Evolutionary conservation across 2,797 vertebrate species (phyloP).

Genomic region (Periophthalmus magnuspinnatus): DNA sequence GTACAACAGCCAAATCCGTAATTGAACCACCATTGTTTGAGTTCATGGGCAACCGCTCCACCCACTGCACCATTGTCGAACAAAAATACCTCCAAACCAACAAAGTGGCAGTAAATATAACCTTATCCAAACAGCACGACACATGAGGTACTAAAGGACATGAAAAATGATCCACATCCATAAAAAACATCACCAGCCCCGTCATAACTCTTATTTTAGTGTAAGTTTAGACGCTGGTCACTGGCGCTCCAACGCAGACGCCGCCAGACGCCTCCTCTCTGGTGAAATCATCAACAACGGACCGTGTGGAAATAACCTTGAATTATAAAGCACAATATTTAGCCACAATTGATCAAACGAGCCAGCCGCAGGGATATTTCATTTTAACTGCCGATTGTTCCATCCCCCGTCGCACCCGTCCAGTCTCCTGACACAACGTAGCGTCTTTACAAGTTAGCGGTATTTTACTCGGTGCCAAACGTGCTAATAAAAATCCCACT

Average conservation of each 20-base stretch:
- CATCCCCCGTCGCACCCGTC: conserved; percentile 9
- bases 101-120: conserved; percentile 2
- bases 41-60: not conserved
- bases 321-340: conserved; percentile 33
- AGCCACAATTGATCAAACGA: conserved; percentile 27
- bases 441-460: conserved; percentile 54
- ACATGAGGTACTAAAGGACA: not conserved
- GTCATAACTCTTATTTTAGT: not conserved
- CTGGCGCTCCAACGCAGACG: conserved; percentile 43
- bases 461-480: conserved; percentile 68
- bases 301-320: conserved; percentile 62
- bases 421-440: conserved; percentile 48
- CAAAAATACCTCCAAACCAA: conserved; percentile 27
- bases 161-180: not conserved
- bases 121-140: conserved; percentile 3
- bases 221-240: conserved; percentile 33
- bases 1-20: too few relatives aligned
- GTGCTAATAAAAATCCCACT: conserved; percentile 65
- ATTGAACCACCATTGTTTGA: not conserved
- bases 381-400: conserved; percentile 52
- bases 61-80: not conserved
- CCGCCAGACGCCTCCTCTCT: conserved; percentile 33
- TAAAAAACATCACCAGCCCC: not conserved
- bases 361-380: conserved; percentile 58
- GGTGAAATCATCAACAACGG: conserved; percentile 51